These are phyloP conservation scores for Euzophera pinguis DNA, from an alignment of 2,888 invertebrate species.

Conservation along the genomic window DNA sequence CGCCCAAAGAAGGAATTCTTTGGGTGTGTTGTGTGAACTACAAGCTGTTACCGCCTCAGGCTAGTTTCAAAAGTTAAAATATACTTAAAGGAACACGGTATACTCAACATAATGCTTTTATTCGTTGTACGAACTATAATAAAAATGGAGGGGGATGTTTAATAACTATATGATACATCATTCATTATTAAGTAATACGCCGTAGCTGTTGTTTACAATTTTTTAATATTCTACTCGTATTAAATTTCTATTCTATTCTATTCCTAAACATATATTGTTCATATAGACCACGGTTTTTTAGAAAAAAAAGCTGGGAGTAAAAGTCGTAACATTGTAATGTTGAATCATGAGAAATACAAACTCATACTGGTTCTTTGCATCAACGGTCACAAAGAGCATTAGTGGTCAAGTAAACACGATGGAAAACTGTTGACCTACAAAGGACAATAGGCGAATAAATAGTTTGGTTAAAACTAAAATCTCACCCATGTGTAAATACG, in stretches of 20 bases:
- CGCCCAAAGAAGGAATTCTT: slow-evolving; percentile 48
- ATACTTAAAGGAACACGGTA: slow-evolving; percentile 29
- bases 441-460: slow-evolving; percentile 67
- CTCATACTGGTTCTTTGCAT: slow-evolving; percentile 36
- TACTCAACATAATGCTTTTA: not conserved
- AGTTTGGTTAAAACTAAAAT: slow-evolving; percentile 59
- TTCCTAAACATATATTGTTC: too few relatives aligned
- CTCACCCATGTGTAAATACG: slow-evolving; percentile 34
- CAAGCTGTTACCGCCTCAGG: slow-evolving; percentile 30
- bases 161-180: too few relatives aligned
- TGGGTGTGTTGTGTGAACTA: slow-evolving; percentile 59
- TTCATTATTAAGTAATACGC: too few relatives aligned
- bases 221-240: too few relatives aligned
- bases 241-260: too few relatives aligned
- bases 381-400: slow-evolving; percentile 43
- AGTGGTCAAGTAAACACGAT: slow-evolving; percentile 47
- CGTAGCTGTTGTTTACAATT: too few relatives aligned
- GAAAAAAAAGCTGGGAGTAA: not conserved
- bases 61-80: slow-evolving; percentile 28
- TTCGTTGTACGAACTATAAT: not conserved
- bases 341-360: slow-evolving; percentile 9
- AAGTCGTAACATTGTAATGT: not conserved
- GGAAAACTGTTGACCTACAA: slow-evolving; percentile 65
- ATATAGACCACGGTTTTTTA: too few relatives aligned
- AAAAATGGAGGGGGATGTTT: too few relatives aligned